These are phyloP conservation scores for Apodemus sylvaticus DNA, from an alignment of 2,113 vertebrate genomes.

Conservation along the genomic window DNA sequence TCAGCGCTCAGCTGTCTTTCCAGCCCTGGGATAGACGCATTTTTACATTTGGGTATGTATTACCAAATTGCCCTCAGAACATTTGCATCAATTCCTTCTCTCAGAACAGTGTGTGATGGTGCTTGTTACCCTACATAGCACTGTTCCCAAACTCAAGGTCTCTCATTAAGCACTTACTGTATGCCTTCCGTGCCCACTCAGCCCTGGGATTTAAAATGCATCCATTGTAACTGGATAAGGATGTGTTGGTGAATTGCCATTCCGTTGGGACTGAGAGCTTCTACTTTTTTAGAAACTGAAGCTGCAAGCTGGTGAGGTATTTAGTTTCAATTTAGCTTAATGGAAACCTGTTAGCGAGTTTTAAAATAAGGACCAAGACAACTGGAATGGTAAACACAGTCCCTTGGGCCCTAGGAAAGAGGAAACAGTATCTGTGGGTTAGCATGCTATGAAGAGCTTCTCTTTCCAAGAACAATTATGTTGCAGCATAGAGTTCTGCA, in stretches of 20 bases:
- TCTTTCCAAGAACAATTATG: slow-evolving; percentile 69
- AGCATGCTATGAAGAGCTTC: slow-evolving; percentile 6
- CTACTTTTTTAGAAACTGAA: slow-evolving; percentile 74
- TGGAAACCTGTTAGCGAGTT: slow-evolving; percentile 79
- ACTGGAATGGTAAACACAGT: slow-evolving; percentile 64
- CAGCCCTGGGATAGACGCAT: not conserved
- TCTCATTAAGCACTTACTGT: not conserved
- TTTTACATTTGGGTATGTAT: slow-evolving; percentile 10
- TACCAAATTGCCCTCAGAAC: slow-evolving; percentile 30
- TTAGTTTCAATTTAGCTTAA: slow-evolving; percentile 79
- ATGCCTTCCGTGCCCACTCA: slow-evolving; percentile 2
- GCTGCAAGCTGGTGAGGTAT: slow-evolving; percentile 76
- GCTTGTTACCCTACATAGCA: not conserved
- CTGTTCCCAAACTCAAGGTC: slow-evolving; percentile 36
- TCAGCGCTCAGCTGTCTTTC: not conserved
- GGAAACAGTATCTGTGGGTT: slow-evolving; percentile 49
- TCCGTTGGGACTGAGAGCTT: slow-evolving; percentile 70
- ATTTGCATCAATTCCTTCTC: not conserved
- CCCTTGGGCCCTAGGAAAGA: slow-evolving; percentile 57
- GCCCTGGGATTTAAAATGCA: slow-evolving; percentile 53
- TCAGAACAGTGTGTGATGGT: slow-evolving; percentile 10
- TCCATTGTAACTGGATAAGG: slow-evolving; percentile 52
- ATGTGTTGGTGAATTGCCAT: slow-evolving; percentile 66
- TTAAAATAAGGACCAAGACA: slow-evolving; percentile 78
- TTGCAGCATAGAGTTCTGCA: not conserved